Base-by-base conservation (phyloP, 2,888 invertebrate species). In the Drosophila rellima region DNA sequence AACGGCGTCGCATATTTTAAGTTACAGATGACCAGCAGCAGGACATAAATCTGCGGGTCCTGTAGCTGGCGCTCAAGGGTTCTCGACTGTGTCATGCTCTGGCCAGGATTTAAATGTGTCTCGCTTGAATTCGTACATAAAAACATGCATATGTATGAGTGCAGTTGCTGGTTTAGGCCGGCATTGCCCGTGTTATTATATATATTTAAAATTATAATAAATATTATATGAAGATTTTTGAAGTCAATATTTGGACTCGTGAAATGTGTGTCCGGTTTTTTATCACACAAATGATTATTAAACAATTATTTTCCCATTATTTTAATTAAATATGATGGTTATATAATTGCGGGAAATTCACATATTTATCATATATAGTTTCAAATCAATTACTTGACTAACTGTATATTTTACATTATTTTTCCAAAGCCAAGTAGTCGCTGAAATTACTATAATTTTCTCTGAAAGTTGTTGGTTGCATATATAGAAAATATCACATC, bases 41-140 rank as follows among this genome's bases (percentile, higher is more conserved):
- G 10, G 31, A 52, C 67, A 70, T 70, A 70, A 70, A 70, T 70
- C 57, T 26, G 40, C 55, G 31, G 10, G 59, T 42, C 15, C 37
- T 59, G 59, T 31, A 31, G 20, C 39, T 40, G 50, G 17, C 29
- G 10, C 17, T 48, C 7, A 7, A 42, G 42, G 42, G 54, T 42
- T 4, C 42, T 55, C 20, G 31, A 55, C 42, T 11, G 7, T 11
- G 11, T 20, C 13, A n/a, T 15, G 10, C 18, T 33, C 31, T 42
- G n/a, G 40, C 54, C 42, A 54, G 15, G 20, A 6, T 31, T 51
- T 15, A 37, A 23, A 37, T 11, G 23, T 51, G 23, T 23, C 23
- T n/a, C 35, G 35, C 20, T 37, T 37, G 23, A 23, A 51, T 37
- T 37, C 26, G 10, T 35, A 51, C 35, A 37, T 29, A 52, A 39